Percentiles rank a stretch among this genome's conserved stretches.
These are phyloP conservation scores for Clarias pachynema DNA, from an alignment of 2,797 vertebrate genomes.

Conservation along the genomic window DNA sequence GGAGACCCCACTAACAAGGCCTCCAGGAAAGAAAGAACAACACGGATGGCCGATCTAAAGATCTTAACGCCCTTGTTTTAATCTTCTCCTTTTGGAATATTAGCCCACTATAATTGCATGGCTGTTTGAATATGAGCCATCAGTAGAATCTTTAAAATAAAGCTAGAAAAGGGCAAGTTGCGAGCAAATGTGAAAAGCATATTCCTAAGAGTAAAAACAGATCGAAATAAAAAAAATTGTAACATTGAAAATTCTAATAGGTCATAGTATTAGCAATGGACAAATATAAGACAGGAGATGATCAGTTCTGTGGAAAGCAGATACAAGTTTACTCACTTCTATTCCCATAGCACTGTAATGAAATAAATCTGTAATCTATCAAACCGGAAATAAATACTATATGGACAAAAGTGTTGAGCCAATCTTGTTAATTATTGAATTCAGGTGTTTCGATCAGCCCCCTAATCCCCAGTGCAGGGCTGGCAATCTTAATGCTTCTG, in stretches of 20 bases:
- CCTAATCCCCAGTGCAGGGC: no score
- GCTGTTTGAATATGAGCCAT: neutral
- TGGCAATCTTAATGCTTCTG: no score
- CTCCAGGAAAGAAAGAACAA: neutral
- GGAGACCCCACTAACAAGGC: conserved; percentile 22
- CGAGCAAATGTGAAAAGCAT: neutral
- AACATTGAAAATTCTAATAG: neutral
- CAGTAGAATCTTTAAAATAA: neutral
- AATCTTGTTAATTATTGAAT: no score
- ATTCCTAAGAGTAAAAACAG: neutral
- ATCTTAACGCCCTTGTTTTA: neutral
- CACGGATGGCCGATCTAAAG: neutral
- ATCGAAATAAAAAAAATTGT: neutral
- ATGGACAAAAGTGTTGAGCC: no score
- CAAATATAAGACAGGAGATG: neutral
- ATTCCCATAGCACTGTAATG: neutral
- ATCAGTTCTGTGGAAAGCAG: neutral
- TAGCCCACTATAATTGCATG: neutral
- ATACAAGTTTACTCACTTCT: neutral
- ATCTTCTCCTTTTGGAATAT: neutral
- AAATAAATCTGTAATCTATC: neutral
- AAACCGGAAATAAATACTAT: neutral
- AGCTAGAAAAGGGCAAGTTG: no score
- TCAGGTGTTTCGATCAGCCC: no score
- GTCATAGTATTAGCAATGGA: neutral